These are phyloP conservation scores for Choloepus didactylus DNA, from an alignment of 2,797 vertebrate species.

Conservation along the genomic window DNA sequence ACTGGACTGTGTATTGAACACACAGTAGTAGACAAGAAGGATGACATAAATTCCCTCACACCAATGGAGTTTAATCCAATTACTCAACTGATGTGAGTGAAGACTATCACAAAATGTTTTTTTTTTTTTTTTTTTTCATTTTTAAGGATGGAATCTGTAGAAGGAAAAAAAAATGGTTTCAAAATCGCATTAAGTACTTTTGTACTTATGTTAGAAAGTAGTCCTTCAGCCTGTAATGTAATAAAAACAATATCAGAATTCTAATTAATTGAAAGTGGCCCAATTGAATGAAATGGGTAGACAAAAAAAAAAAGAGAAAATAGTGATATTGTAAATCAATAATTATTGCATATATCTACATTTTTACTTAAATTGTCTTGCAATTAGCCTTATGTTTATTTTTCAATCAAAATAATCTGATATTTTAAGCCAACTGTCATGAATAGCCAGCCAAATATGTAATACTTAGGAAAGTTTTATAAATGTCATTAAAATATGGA, in stretches of 20 bases:
- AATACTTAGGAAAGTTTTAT: not conserved
- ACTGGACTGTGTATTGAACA: not conserved
- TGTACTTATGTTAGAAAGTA: constrained; percentile 47
- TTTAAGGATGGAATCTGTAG: not conserved
- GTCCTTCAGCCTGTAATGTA: constrained; percentile 17
- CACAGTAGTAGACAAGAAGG: not conserved
- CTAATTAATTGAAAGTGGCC: constrained; percentile 38
- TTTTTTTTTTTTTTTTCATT: constrained; percentile 9
- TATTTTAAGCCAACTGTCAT: not conserved
- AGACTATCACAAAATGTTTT: not conserved
- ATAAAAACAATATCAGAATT: constrained; percentile 33
- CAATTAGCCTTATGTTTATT: not conserved
- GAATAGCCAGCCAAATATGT: not conserved
- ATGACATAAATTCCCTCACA: not conserved
- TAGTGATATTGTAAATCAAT: constrained; percentile 36
- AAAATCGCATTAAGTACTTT: constrained; percentile 47
- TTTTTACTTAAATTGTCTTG: constrained; percentile 31
- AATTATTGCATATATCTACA: not conserved
- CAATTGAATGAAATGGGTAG: constrained; percentile 25
- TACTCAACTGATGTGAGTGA: not conserved
- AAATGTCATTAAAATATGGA: constrained; percentile 22
- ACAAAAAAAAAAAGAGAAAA: constrained; percentile 54
- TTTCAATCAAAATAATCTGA: constrained; percentile 43
- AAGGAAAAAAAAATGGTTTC: not conserved
- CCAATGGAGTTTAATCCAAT: not conserved